phyloP scores from a whole-genome alignment of 2,113 vertebrate species.

The Lepisosteus osseus region DNA sequence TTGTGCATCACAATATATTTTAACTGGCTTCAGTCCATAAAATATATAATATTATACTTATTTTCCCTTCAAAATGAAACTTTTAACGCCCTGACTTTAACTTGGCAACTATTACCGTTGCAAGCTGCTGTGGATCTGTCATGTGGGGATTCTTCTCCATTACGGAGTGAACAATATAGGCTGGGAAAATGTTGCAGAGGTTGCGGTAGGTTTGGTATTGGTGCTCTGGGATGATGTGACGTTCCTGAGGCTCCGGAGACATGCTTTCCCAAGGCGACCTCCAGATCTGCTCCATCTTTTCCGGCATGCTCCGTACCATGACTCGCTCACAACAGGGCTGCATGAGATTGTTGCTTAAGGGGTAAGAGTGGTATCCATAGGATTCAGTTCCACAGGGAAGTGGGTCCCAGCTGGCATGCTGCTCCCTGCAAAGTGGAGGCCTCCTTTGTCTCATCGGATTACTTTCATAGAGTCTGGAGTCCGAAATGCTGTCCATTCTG shows the following conservation, averaged over 20 bases:
- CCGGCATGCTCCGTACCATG: slow-evolving; percentile 96
- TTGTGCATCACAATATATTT: slow-evolving; percentile 37
- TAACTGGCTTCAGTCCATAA: slow-evolving; percentile 32
- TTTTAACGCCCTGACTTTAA: slow-evolving; percentile 83
- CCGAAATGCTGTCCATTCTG: slow-evolving; percentile 95
- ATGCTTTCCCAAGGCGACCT: slow-evolving; percentile 86
- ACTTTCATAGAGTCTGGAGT: slow-evolving; percentile 92
- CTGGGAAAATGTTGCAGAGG: slow-evolving; percentile 97
- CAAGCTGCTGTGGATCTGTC: slow-evolving; percentile 93
- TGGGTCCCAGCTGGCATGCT: slow-evolving; percentile 96
- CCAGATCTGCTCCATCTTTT: slow-evolving; percentile 98
- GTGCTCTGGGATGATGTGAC: slow-evolving; percentile 86
- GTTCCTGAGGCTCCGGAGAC: slow-evolving; percentile 78
- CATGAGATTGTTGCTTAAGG: slow-evolving; percentile 86
- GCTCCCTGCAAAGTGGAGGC: slow-evolving; percentile 93
- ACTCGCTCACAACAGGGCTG: slow-evolving; percentile 91
- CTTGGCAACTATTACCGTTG: slow-evolving; percentile 92
- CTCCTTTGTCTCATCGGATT: slow-evolving; percentile 87
- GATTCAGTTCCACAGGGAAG: slow-evolving; percentile 82
- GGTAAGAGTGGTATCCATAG: slow-evolving; percentile 84
- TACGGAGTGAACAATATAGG: slow-evolving; percentile 87
- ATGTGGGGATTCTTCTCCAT: slow-evolving; percentile 98
- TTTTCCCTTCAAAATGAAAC: slow-evolving; percentile 20
- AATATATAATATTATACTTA: slow-evolving; percentile 49
- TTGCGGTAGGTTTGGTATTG: slow-evolving; percentile 97